Evolutionary conservation across 92 coral and sea anemone genomes (phyloP).

Genomic region (Palythoa heliodiscus): DNA sequence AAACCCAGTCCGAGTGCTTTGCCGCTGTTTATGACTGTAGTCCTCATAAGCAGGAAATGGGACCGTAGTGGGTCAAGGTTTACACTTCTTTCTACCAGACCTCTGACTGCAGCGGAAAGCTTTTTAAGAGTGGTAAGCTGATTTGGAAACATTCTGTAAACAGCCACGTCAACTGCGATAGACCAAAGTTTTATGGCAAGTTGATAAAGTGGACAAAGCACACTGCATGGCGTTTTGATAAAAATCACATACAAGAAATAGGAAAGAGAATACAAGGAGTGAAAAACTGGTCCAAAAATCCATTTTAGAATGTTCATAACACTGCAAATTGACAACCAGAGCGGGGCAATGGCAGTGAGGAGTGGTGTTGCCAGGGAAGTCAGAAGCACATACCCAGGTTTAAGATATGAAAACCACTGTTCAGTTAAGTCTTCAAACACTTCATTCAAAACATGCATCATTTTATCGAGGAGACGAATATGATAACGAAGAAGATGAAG

Average conservation of each 20-base stretch:
- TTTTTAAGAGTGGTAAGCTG: constrained; percentile 52
- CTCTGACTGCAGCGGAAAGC: constrained; percentile 44
- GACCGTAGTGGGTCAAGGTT: constrained; percentile 88
- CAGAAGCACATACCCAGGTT: constrained; percentile 83
- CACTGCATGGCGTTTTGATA: constrained; percentile 63
- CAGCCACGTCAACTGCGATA: constrained; percentile 58
- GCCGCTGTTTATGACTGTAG: constrained; percentile 89
- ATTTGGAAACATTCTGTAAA: constrained; percentile 50
- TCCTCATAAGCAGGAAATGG: constrained; percentile 82
- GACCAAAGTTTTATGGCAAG: constrained; percentile 58
- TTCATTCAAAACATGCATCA: constrained; percentile 70
- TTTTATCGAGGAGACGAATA: constrained; percentile 74
- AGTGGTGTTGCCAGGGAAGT: constrained; percentile 80
- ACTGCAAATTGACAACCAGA: constrained; percentile 57
- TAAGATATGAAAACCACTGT: constrained; percentile 90
- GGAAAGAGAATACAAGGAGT: constrained; percentile 60
- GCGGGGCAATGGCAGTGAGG: constrained; percentile 54
- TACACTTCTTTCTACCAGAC: constrained; percentile 72
- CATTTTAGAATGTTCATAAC: constrained; percentile 47
- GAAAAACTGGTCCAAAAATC: constrained; percentile 57
- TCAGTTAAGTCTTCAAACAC: constrained; percentile 85
- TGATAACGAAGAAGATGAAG: constrained; percentile 83
- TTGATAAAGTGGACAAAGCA: constrained; percentile 60
- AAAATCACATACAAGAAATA: constrained; percentile 55
- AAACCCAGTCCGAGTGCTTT: constrained; percentile 89